These are phyloP conservation scores for Python bivittatus DNA, from an alignment of 2,113 vertebrate genomes.

Conservation along the genomic window DNA sequence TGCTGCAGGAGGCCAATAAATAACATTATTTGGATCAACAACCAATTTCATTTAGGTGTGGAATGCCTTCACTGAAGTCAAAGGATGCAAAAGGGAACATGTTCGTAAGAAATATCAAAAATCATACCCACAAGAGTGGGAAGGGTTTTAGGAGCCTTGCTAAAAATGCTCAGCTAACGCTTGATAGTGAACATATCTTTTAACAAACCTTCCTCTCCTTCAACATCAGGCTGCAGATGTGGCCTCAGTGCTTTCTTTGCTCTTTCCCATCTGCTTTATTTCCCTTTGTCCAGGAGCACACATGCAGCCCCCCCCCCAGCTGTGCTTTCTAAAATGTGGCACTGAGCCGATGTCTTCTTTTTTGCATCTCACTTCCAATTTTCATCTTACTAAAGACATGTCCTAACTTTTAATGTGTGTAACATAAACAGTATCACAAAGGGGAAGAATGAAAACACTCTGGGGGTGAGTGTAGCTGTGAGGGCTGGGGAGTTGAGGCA, in stretches of 20 bases:
- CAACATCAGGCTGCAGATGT: neutral
- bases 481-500: constrained; percentile 1
- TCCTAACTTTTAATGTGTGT: constrained; percentile 80
- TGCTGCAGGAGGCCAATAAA: neutral
- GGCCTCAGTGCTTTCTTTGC: constrained; percentile 66
- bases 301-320: neutral
- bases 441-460: constrained; percentile 75
- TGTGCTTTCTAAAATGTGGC: constrained; percentile 21
- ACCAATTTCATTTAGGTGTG: neutral
- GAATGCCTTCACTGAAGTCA: neutral
- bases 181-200: neutral
- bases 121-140: neutral
- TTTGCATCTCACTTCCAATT: constrained; percentile 78
- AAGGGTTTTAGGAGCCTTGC: neutral
- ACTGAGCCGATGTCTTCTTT: constrained; percentile 60
- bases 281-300: constrained; percentile 47
- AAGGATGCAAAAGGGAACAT: neutral
- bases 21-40: neutral
- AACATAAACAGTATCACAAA: constrained; percentile 78
- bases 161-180: neutral
- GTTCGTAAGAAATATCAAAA: neutral
- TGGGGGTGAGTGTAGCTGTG: constrained; percentile 61
- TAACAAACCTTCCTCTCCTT: neutral
- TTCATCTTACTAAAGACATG: constrained; percentile 79
- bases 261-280: constrained; percentile 71